These are phyloP conservation scores for Drosophila colorata DNA, from an alignment of 2,888 invertebrate species.

Conservation along the genomic window DNA sequence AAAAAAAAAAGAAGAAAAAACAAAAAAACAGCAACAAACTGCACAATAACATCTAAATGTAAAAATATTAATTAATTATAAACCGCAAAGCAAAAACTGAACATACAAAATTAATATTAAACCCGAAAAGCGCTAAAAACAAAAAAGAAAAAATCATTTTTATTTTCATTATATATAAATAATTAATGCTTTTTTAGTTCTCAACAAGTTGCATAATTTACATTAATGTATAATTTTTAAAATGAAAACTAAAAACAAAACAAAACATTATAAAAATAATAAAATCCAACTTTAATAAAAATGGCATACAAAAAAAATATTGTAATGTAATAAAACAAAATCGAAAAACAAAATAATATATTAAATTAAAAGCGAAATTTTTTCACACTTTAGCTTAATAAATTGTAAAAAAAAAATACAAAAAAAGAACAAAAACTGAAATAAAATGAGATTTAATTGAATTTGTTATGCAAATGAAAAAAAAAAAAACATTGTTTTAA, in stretches of 20 bases:
- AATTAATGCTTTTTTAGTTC: conserved; percentile 84
- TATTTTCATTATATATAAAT: conserved; percentile 81
- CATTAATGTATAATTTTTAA: conserved; percentile 75
- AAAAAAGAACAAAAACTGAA: conserved; percentile 82
- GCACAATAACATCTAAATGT: conserved; percentile 83
- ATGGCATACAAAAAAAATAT: conserved; percentile 72
- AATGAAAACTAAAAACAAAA: conserved; percentile 48
- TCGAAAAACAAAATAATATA: conserved; percentile 67
- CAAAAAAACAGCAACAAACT: conserved; percentile 62
- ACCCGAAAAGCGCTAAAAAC: conserved; percentile 46
- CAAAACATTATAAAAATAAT: conserved; percentile 58
- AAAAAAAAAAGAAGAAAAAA: conserved; percentile 27
- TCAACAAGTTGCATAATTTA: conserved; percentile 83
- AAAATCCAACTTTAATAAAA: conserved; percentile 64
- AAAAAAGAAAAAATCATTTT: conserved; percentile 58
- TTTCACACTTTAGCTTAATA: conserved; percentile 86
- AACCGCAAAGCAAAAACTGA: conserved; percentile 61
- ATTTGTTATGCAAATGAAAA: conserved; percentile 85
- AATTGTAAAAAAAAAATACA: conserved; percentile 84
- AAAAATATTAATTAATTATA: conserved; percentile 71
- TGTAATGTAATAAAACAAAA: conserved; percentile 73
- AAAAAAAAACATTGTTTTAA: conserved; percentile 13
- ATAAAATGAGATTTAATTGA: conserved; percentile 85
- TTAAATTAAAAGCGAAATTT: conserved; percentile 85
- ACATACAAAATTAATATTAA: conserved; percentile 65